Conservation (phyloP, 2,797 vertebrate genomes). For the Astyanax mexicanus region DNA sequence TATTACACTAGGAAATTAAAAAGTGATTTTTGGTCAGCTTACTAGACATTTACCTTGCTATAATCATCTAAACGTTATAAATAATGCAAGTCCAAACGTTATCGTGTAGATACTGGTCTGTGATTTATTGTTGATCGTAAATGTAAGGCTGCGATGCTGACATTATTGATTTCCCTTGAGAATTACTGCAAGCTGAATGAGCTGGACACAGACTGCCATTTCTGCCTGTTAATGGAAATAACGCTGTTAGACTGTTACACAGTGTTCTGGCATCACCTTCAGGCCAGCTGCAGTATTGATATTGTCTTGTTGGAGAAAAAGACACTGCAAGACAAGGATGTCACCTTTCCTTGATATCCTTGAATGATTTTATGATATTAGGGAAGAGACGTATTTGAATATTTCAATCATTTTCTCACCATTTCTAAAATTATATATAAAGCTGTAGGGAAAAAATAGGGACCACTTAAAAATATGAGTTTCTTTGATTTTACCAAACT, state of each 20-base stretch:
- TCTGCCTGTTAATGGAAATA: conserved; percentile 13
- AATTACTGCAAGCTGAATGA: background rate
- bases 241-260: background rate
- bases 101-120: background rate
- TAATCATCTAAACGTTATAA: too few relatives aligned
- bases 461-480: too few relatives aligned
- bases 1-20: background rate
- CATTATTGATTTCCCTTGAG: conserved; percentile 6
- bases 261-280: conserved; percentile 25
- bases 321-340: too few relatives aligned
- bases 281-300: background rate
- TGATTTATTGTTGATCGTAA: too few relatives aligned
- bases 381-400: too few relatives aligned
- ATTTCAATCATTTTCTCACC: too few relatives aligned
- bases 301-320: too few relatives aligned
- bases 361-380: too few relatives aligned
- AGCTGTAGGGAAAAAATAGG: too few relatives aligned
- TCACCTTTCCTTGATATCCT: too few relatives aligned
- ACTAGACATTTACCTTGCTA: background rate
- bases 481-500: too few relatives aligned
- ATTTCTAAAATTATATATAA: too few relatives aligned
- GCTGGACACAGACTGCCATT: background rate
- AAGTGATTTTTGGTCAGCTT: background rate
- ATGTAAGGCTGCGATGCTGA: background rate
- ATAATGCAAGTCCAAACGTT: background rate